Conservation (phyloP, 2,888 invertebrate species). For the Watsonalla binaria region DNA sequence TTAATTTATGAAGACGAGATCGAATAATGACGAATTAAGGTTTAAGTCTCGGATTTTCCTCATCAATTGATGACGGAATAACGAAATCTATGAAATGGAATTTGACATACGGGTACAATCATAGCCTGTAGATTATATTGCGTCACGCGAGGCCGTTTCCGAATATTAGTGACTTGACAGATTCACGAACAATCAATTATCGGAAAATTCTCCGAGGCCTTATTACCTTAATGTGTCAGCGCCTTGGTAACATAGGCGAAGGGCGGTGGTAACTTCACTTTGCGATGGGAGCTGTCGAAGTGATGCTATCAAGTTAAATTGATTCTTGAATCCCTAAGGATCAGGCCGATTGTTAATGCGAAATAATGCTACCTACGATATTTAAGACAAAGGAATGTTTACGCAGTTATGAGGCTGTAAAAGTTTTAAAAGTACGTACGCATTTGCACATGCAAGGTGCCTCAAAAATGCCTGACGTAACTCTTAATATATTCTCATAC, state of each 20-base stretch:
- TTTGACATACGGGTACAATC: too few relatives aligned
- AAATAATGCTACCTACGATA: neutral
- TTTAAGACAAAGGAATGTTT: neutral
- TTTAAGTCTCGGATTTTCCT: too few relatives aligned
- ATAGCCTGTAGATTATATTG: too few relatives aligned
- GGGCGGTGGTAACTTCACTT: slow-evolving; percentile 2
- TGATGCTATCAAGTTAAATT: slow-evolving; percentile 19
- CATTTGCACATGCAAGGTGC: too few relatives aligned
- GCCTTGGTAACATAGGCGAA: slow-evolving; percentile 16
- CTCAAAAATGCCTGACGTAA: too few relatives aligned
- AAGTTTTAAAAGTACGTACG: too few relatives aligned
- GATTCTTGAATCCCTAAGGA: slow-evolving; percentile 8
- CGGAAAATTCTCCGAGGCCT: slow-evolving; percentile 22
- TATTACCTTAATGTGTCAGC: slow-evolving; percentile 27
- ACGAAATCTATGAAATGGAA: too few relatives aligned
- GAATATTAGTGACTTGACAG: slow-evolving; percentile 28
- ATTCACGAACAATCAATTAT: slow-evolving; percentile 28
- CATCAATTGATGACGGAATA: too few relatives aligned
- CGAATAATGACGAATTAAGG: too few relatives aligned
- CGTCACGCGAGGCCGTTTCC: slow-evolving; percentile 6
- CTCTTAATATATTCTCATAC: neutral
- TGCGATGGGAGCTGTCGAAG: slow-evolving; percentile 8
- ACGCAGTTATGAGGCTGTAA: too few relatives aligned
- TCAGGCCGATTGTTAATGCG: neutral
- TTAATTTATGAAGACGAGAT: too few relatives aligned